Percentiles rank a stretch among this genome's conserved stretches.
These are phyloP conservation scores for Cnemophilus loriae DNA, from an alignment of 2,113 vertebrate species.

Conservation along the genomic window DNA sequence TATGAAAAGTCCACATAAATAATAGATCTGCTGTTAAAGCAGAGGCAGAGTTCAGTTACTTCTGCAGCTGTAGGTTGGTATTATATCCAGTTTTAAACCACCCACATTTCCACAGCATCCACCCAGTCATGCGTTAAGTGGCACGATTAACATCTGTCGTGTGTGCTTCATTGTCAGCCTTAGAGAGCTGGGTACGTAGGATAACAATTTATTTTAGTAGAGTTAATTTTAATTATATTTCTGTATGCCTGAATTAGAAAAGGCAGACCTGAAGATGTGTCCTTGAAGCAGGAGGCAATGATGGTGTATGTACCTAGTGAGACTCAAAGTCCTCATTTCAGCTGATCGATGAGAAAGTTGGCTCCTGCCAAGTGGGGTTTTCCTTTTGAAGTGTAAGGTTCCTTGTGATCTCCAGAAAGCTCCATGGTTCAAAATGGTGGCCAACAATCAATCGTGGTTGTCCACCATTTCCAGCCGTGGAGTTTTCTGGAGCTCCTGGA, in stretches of 20 bases:
- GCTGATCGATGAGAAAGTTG: neutral
- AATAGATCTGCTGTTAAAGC: neutral
- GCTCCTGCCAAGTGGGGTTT: neutral
- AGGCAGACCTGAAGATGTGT: neutral
- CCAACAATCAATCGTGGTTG: neutral
- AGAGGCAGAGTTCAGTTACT: neutral
- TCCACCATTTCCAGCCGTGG: neutral
- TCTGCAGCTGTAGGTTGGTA: neutral
- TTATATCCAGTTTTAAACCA: neutral
- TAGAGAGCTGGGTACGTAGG: neutral
- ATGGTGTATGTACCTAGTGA: neutral
- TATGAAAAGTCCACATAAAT: neutral
- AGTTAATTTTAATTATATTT: neutral
- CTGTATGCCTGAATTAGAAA: neutral
- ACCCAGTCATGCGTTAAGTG: neutral
- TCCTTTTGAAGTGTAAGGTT: neutral
- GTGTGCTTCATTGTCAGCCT: neutral
- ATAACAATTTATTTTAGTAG: neutral
- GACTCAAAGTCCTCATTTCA: neutral
- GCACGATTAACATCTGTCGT: neutral
- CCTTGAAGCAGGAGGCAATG: neutral
- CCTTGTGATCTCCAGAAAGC: neutral
- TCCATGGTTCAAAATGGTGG: neutral
- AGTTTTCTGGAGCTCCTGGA: neutral
- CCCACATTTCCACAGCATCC: neutral